Conservation (phyloP, 2,797 vertebrate genomes). For the Smutsia temminckii region DNA sequence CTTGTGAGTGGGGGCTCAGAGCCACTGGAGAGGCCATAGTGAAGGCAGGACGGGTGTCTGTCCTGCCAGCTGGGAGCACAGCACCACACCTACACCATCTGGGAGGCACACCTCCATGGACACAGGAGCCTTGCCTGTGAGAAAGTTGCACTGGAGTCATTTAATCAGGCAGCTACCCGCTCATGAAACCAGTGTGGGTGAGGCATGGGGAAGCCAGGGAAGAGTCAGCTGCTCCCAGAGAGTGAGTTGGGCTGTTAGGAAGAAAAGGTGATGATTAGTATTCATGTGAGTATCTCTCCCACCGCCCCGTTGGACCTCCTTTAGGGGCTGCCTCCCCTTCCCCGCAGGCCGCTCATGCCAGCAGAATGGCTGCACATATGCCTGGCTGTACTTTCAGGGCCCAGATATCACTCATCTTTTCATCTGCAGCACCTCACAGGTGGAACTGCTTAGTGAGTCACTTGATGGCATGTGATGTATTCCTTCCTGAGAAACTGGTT, state of each 20-base stretch:
- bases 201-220: neutral
- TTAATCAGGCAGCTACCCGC: neutral
- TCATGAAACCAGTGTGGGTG: neutral
- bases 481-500: neutral
- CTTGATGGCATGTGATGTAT: no score
- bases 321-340: no score
- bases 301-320: no score
- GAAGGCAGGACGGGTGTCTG: neutral
- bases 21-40: accelerated
- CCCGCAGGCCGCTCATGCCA: no score
- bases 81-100: neutral
- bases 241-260: no score
- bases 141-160: neutral
- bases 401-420: neutral
- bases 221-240: neutral
- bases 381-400: no score
- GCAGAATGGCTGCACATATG: no score
- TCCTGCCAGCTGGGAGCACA: neutral
- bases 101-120: neutral
- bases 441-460: neutral
- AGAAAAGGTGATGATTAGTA: no score
- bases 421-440: neutral
- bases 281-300: no score
- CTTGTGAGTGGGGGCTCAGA: neutral
- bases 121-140: neutral